These are phyloP conservation scores for Aspiorhynchus laticeps DNA, from an alignment of 2,113 vertebrate genomes.

Conservation along the genomic window DNA sequence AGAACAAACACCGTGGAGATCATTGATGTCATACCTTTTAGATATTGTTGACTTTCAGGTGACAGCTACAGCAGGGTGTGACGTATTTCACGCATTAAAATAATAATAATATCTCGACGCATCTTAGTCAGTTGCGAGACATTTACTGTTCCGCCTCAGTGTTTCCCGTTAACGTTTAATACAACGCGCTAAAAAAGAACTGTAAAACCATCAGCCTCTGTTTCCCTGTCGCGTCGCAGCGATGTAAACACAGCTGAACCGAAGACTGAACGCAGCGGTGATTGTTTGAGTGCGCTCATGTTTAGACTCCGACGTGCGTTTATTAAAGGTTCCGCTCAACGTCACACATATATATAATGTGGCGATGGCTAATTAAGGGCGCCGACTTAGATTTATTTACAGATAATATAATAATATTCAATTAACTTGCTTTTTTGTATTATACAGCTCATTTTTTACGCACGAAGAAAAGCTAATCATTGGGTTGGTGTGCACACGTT, in stretches of 20 bases:
- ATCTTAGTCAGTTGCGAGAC: not conserved
- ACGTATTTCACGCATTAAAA: not conserved
- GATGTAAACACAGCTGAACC: slow-evolving; percentile 3
- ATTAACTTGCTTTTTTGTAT: not conserved
- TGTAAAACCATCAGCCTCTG: not conserved
- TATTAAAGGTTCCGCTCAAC: slow-evolving; percentile 24
- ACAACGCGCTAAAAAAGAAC: not conserved
- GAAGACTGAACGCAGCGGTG: not conserved
- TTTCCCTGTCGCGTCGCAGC: not conserved
- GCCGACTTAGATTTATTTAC: not conserved
- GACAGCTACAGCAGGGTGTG: slow-evolving; percentile 23
- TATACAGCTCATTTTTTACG: not conserved
- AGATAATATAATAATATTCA: not conserved
- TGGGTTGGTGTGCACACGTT: not conserved
- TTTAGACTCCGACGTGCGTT: slow-evolving; percentile 36
- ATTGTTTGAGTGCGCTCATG: not conserved
- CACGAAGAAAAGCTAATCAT: not conserved
- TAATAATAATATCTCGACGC: not conserved
- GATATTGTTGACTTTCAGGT: not conserved
- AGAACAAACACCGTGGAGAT: not conserved
- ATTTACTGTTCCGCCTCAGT: not conserved
- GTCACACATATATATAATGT: not conserved
- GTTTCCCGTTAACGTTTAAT: not conserved
- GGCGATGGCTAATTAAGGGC: not conserved
- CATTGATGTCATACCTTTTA: not conserved